These are phyloP conservation scores for Corythornis leucogaster DNA, from an alignment of 2,797 vertebrate species.

Conservation along the genomic window DNA sequence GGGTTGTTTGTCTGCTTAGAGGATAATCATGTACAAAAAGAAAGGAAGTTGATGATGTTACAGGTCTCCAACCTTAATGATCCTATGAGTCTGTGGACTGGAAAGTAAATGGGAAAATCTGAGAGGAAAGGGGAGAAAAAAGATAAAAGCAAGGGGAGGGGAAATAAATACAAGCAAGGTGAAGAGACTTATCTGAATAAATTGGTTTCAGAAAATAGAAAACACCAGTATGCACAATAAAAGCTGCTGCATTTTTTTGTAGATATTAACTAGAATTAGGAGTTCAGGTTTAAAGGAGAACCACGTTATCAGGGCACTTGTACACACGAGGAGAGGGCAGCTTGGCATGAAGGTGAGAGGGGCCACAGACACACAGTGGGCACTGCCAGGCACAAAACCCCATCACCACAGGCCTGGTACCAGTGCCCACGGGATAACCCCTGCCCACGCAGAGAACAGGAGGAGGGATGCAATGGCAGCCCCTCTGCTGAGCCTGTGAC, in stretches of 20 bases:
- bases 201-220: background rate
- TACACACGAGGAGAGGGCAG: background rate
- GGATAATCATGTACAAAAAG: background rate
- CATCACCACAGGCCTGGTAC: fast-evolving
- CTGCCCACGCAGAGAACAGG: fast-evolving
- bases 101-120: background rate
- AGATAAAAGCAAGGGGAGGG: background rate
- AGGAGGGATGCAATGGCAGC: background rate
- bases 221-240: background rate
- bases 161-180: background rate
- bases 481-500: background rate
- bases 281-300: background rate
- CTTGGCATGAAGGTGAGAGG: fast-evolving
- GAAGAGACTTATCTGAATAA: background rate
- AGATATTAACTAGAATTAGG: background rate
- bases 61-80: too few species aligned
- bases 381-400: background rate
- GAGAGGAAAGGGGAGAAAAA: background rate
- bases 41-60: background rate
- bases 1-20: background rate
- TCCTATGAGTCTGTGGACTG: too few species aligned
- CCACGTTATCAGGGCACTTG: too few species aligned
- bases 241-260: background rate
- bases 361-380: background rate
- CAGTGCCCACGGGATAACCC: background rate